phyloP scores from a whole-genome alignment of 2,888 invertebrate species.

The Kuschelorhynchus macadamiae region DNA sequence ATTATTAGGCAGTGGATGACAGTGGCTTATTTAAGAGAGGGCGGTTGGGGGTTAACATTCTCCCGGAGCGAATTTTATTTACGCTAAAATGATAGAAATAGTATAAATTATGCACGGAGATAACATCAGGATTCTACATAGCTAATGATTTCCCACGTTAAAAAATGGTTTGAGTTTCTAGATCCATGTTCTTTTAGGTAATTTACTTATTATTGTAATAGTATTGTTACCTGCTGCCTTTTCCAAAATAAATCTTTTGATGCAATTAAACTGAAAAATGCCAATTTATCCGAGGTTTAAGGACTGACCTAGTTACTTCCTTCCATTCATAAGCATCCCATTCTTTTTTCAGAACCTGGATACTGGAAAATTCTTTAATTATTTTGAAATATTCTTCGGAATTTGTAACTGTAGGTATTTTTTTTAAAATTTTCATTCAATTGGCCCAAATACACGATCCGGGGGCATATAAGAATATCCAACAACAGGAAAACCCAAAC shows the following conservation, averaged over 20 bases:
- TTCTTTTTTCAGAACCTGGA: constrained; percentile 13
- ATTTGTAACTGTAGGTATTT: constrained; percentile 1
- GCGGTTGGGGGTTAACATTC: too few species aligned
- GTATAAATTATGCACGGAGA: neutral
- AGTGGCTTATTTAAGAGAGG: too few species aligned
- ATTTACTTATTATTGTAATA: neutral
- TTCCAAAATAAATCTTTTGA: constrained; percentile 27
- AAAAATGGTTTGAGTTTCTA: neutral
- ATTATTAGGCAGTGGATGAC: too few species aligned
- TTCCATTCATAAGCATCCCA: constrained; percentile 28
- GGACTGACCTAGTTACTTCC: constrained; percentile 16
- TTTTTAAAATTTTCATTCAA: constrained; percentile 7
- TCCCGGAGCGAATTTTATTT: too few species aligned
- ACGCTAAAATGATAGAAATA: too few species aligned
- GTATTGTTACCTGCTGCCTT: constrained; percentile 4
- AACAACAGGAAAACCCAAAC: constrained; percentile 19
- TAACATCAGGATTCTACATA: constrained; percentile 7
- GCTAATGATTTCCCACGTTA: neutral
- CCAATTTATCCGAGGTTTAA: constrained; percentile 23
- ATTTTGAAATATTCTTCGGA: constrained; percentile 16
- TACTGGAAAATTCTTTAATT: constrained; percentile 14
- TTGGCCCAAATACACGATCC: constrained; percentile 14
- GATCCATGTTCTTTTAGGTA: neutral
- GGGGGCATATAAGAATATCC: constrained; percentile 23
- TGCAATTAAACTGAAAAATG: constrained; percentile 24